Conservation (phyloP, 2,113 vertebrate species). For the Pelodiscus sinensis region DNA sequence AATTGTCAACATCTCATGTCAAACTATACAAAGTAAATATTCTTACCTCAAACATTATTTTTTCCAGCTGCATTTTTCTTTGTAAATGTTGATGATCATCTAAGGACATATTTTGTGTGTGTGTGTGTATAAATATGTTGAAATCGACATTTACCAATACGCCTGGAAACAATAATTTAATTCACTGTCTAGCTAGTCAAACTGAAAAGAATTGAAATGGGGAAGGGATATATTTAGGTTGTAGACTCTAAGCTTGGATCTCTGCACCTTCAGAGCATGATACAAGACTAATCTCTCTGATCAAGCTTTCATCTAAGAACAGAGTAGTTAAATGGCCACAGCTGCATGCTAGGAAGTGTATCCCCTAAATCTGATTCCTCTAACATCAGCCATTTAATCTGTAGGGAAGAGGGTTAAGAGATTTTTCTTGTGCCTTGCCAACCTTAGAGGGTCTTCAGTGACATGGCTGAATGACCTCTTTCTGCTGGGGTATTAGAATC, state of each 20-base stretch:
- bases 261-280: constrained; percentile 46
- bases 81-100: background rate
- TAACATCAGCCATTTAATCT: constrained; percentile 24
- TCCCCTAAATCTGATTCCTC: background rate
- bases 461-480: too few relatives aligned
- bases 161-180: constrained; percentile 7
- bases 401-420: fast-evolving
- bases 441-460: too few relatives aligned
- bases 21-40: background rate
- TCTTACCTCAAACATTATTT: background rate
- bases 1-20: background rate
- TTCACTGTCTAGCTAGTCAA: constrained; percentile 37
- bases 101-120: background rate
- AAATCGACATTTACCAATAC: background rate
- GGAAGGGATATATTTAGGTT: constrained; percentile 24
- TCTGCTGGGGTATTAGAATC: too few relatives aligned
- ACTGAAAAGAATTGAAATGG: constrained; percentile 54
- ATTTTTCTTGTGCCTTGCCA: background rate
- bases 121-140: background rate
- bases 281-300: constrained; percentile 39
- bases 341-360: background rate
- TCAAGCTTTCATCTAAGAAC: constrained; percentile 32
- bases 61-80: background rate
- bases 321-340: constrained; percentile 28
- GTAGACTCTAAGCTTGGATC: constrained; percentile 31